Evolutionary conservation across 2,797 vertebrate genomes (phyloP).

Genomic region (Odontamblyopus rebecca): DNA sequence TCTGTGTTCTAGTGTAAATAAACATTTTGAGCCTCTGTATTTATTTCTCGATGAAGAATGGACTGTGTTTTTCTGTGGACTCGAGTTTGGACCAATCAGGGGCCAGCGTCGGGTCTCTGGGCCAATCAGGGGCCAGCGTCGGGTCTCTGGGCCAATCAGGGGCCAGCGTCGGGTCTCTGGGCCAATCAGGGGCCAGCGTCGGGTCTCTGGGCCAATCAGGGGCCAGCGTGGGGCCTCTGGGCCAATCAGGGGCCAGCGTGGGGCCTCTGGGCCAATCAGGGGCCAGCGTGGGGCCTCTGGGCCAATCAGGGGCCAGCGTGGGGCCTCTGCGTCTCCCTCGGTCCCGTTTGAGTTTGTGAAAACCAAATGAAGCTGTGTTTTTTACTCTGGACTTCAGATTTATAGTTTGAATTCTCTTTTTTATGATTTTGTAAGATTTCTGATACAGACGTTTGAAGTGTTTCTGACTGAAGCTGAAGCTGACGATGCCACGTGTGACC

Average conservation of each 20-base stretch:
- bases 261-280: not conserved
- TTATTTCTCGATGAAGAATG: not conserved
- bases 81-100: not conserved
- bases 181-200: slow-evolving; percentile 2
- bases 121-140: not conserved
- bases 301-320: not conserved
- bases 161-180: not conserved
- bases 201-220: not conserved
- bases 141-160: not conserved
- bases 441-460: slow-evolving; percentile 31
- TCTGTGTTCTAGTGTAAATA: no score
- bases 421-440: slow-evolving; percentile 3
- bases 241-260: not conserved
- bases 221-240: not conserved
- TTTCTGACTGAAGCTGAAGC: slow-evolving; percentile 36
- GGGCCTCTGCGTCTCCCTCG: slow-evolving; percentile 14
- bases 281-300: not conserved
- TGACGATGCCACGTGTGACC: slow-evolving; percentile 57
- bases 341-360: slow-evolving; percentile 5
- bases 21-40: not conserved
- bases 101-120: not conserved
- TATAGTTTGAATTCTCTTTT: slow-evolving; percentile 33
- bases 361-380: slow-evolving; percentile 74
- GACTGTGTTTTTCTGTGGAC: no score
- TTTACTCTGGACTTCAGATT: slow-evolving; percentile 56